Base-by-base conservation (phyloP, 2,113 vertebrate genomes). In the Podarcis cretensis region DNA sequence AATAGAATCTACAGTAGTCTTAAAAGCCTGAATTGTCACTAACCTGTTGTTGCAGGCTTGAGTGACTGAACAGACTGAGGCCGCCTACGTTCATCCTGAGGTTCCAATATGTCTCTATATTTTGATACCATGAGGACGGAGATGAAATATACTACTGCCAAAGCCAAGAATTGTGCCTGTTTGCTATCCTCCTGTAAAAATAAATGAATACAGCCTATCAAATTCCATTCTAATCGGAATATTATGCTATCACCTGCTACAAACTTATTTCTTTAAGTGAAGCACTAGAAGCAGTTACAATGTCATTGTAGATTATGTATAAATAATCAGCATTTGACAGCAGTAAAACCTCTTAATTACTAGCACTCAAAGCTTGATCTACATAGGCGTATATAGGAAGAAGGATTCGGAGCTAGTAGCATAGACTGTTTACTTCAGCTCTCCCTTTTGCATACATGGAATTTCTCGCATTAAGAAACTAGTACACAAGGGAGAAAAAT, bases 81-180 rank as follows among this genome's bases (percentile, higher is more conserved):
- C 21, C 77, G 94, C 82, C 87, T 97, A 88, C 96, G 98, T 96
- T 99, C 98, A 93, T 99, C 98, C 89, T 98, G 98, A 7, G 99
- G 98, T 95, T 99, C 98, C 96, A 99, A 94, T 93, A 99, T 99
- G 96, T 99, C 99, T 94, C 99, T 98, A 95, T 99, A 99, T 95
- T 99, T 99, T 0, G 99, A 99, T 92, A 99, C 99, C 99, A 99
- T 99, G 90, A 99, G 98, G 88, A 99, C 99, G 48, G 99, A 99
- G 94, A 99, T 98, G 95, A 99, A 99, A 96, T 99, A 99, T 0
- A 99, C 99, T 79, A 99, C 98, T 68, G 99, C 99, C 93, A 99
- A 97, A 69, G 98, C 99, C 97, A 99, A 96, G 96, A 99, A 99
- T 54, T 99, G 99, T 90, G 99, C 98, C 97, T 99, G 99, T 92